Evolutionary conservation across 2,797 vertebrate genomes (phyloP), one percentile per base, ranked within the genome.

Genomic region (Protonibea diacanthus): DNA sequence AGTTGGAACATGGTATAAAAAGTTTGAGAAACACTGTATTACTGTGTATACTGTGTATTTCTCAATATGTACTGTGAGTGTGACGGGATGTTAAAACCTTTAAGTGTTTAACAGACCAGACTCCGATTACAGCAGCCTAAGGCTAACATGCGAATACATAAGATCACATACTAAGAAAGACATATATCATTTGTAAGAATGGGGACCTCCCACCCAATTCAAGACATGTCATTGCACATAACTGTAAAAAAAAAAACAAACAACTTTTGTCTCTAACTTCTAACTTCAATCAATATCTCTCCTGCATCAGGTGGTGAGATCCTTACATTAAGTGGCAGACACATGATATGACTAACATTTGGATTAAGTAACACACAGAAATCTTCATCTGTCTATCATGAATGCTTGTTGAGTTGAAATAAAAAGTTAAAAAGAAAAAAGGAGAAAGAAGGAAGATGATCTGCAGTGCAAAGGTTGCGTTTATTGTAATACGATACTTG

Each of bases 401-500:
- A 74, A 48, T 48, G 68, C 2, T n/a, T 13, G 40, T 23, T 21
- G 9, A 8, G 3, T 18, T 10, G 2, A 53, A 18, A 6, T 73
- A 65, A 62, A 60, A 73, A 18, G 44, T 59, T 15, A 10, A 75
- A 72, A 58, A 25, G 51, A 69, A 18, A 40, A 49, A 27, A 47
- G 8, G 47, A 40, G 69, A 67, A 47, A 38, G 33, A 9, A 38
- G 25, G 64, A 60, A 83, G 11, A 70, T 21, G 38, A 72, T 15
- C 14, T 5, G 1, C 66, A 47, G 86, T 78, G 6, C 86, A 89
- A 91, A 92, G 89, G 80, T 3, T 18, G 7, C 9, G 5, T 71
- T 74, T 60, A 63, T 60, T 2, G 88, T 65, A 92, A 93, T 57
- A 58, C 74, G 88, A 92, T 67, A 49, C 42, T 33, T 70, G 71